Conservation (phyloP, 2,797 vertebrate genomes). For the Malurus leucopterus region DNA sequence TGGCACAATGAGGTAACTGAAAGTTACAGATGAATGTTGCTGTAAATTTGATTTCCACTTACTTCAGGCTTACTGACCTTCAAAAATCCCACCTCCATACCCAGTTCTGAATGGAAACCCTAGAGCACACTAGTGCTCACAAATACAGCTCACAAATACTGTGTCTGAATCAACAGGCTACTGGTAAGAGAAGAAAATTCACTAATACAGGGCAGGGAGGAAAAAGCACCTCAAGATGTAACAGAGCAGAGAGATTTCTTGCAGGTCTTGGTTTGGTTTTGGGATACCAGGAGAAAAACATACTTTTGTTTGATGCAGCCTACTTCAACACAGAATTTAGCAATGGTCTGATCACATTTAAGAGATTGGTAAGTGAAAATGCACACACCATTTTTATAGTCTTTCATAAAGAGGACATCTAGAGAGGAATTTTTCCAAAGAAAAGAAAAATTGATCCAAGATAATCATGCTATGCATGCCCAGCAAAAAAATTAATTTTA, state of each 20-base stretch:
- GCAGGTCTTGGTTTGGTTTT: background rate
- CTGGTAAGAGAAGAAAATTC: background rate
- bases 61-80: background rate
- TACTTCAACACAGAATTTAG: background rate
- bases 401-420: background rate
- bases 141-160: too few species aligned
- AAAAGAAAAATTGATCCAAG: background rate
- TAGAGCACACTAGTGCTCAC: background rate
- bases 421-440: background rate
- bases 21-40: background rate
- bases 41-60: background rate
- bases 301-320: background rate
- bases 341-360: background rate
- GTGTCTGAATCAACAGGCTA: background rate
- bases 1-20: background rate
- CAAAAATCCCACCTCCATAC: background rate
- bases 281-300: background rate
- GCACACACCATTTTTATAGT: background rate
- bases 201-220: fast-evolving
- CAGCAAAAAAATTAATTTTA: background rate
- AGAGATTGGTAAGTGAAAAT: background rate
- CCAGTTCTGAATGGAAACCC: background rate
- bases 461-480: background rate
- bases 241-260: background rate
- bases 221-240: background rate